Evolutionary conservation across 2,888 invertebrate species (phyloP).

Genomic region (Charanyca ferruginea): DNA sequence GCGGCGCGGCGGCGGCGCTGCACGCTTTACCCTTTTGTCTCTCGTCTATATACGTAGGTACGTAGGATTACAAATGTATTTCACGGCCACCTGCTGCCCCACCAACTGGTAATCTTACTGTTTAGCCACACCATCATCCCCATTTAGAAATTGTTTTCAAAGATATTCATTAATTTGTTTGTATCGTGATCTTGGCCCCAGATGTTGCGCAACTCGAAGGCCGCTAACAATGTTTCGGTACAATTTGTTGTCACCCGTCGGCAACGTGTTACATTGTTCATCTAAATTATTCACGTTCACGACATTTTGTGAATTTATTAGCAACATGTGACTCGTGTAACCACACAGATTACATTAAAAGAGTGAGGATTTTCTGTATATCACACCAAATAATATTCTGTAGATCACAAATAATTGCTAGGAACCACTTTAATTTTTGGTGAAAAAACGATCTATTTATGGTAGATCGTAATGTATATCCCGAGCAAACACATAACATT

Average conservation of each 20-base stretch:
- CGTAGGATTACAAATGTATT: background rate
- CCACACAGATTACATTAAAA: conserved; percentile 4
- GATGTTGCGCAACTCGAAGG: conserved; percentile 74
- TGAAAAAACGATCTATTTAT: too few relatives aligned
- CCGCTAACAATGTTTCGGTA: conserved; percentile 67
- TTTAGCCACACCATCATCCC: conserved; percentile 33
- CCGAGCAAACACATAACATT: too few relatives aligned
- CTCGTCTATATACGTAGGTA: background rate
- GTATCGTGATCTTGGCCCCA: conserved; percentile 68
- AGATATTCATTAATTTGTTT: conserved; percentile 64
- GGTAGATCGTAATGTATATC: too few relatives aligned
- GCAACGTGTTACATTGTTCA: conserved; percentile 56
- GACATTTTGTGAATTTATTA: conserved; percentile 62
- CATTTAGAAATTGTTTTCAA: conserved; percentile 46
- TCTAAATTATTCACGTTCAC: conserved; percentile 61
- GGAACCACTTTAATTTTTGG: too few relatives aligned
- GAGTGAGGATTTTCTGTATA: background rate
- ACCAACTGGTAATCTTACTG: conserved; percentile 1
- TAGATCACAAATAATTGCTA: too few relatives aligned
- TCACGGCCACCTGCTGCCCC: background rate
- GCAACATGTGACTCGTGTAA: conserved; percentile 33
- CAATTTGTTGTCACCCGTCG: conserved; percentile 57
- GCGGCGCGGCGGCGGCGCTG: background rate
- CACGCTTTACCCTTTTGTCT: background rate
- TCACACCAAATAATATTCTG: background rate